Evolutionary conservation across 2,797 vertebrate species (phyloP).

Genomic region (Smutsia gigantea): DNA sequence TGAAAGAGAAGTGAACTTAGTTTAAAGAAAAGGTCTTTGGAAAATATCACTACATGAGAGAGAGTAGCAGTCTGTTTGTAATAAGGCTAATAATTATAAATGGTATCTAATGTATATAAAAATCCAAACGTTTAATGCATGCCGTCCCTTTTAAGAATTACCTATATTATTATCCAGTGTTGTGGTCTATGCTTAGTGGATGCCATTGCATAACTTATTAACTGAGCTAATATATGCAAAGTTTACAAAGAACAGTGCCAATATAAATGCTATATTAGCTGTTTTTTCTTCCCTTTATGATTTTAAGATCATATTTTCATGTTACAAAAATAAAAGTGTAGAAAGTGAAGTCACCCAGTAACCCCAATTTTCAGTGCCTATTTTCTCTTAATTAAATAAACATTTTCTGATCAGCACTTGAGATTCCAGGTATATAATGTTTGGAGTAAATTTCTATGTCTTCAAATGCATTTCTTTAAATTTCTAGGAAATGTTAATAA

Average conservation of each 20-base stretch:
- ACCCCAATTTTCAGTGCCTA: background rate
- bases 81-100: background rate
- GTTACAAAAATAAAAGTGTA: slow-evolving; percentile 27
- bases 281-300: background rate
- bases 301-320: background rate
- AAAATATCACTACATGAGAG: background rate
- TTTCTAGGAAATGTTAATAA: background rate
- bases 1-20: background rate
- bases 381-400: slow-evolving; percentile 10
- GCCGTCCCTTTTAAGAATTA: background rate
- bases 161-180: background rate
- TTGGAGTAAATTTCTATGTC: background rate
- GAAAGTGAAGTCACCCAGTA: background rate
- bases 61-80: background rate
- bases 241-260: background rate
- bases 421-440: background rate
- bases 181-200: background rate
- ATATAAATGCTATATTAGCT: background rate
- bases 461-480: background rate
- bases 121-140: background rate
- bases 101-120: background rate
- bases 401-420: background rate
- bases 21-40: background rate
- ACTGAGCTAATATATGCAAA: background rate
- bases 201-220: background rate